Conservation (phyloP, 2,888 invertebrate species). For the Macaria liturata region DNA sequence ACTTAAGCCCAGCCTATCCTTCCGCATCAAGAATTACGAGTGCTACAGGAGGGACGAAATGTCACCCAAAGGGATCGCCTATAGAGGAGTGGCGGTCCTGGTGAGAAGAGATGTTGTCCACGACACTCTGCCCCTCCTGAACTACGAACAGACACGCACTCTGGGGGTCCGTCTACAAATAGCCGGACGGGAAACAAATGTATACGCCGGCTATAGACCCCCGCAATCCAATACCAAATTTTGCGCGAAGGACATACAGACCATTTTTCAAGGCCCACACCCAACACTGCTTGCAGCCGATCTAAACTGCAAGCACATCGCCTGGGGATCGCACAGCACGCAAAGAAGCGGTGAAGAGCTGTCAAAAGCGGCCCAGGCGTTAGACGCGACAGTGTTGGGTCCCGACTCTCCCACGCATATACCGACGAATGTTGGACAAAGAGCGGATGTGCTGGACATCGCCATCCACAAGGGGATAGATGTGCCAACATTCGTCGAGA, state of each 20-base stretch:
- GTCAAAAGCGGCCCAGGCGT: too few species aligned
- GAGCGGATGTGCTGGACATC: neutral
- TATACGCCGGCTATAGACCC: neutral
- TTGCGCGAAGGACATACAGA: neutral
- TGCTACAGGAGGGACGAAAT: slow-evolving; percentile 16
- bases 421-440: neutral
- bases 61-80: slow-evolving; percentile 12
- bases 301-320: too few species aligned
- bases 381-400: too few species aligned
- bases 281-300: too few species aligned
- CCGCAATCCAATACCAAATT: neutral
- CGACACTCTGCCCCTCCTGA: neutral
- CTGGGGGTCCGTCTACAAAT: neutral
- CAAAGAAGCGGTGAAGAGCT: too few species aligned
- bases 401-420: too few species aligned
- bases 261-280: neutral
- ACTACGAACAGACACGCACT: neutral
- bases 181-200: neutral
- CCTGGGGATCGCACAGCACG: too few species aligned
- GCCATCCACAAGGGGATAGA: neutral
- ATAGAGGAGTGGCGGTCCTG: neutral
- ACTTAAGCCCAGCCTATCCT: too few species aligned
- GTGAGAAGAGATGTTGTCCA: slow-evolving; percentile 1
- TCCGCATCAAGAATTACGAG: too few species aligned
- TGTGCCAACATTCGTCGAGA: neutral